Base-by-base conservation (phyloP, 1,140 invertebrate species). In the Vanessa tameamea region DNA sequence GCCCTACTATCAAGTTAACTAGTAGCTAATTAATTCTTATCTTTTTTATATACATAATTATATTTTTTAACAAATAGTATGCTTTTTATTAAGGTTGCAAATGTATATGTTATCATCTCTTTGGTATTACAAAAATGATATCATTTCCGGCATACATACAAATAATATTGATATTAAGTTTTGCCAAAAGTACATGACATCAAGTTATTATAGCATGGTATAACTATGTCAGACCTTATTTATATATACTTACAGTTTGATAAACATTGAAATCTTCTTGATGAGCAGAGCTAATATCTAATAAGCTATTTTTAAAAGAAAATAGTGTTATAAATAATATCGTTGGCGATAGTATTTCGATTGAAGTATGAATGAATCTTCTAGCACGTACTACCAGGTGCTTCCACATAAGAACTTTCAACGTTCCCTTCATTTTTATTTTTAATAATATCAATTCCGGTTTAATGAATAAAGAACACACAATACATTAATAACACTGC, bases 381-480 rank as follows among this genome's bases (percentile, higher is more conserved):
- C 82, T 83, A 15, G 74, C 66, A 15, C 88, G 79, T 9, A 87
- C 86, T 9, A 78, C 75, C 3, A 77, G 63, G 66, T 88, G 84
- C 68, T 88, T 90, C 80, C 83, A 87, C 78, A 87, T 78, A 65
- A 90, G 79, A 48, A 87, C 83, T 53, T 59, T 68, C 59, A 88
- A 71, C 11, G 65, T 70, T 0, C 75, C 69, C 61, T 63, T 72
- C 79, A 83, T 86, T 78, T 76, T 84, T 9, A 73, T 43, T 68
- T 43, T 43, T 43, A 43, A 43, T 59, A 61, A 31, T 72, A 47
- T 37, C 53, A 53, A 31, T 59, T 47, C n/a, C 16, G 4, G 47
- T n/a, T 14, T 15, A n/a, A n/a, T 4, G 26, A 9, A 20, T 37
- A 14, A n/a, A 20, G 53, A 57, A 13, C 20, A 11, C 16, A 57